Conservation (phyloP, 2,113 vertebrate genomes). For the Phalacrocorax pelagicus region DNA sequence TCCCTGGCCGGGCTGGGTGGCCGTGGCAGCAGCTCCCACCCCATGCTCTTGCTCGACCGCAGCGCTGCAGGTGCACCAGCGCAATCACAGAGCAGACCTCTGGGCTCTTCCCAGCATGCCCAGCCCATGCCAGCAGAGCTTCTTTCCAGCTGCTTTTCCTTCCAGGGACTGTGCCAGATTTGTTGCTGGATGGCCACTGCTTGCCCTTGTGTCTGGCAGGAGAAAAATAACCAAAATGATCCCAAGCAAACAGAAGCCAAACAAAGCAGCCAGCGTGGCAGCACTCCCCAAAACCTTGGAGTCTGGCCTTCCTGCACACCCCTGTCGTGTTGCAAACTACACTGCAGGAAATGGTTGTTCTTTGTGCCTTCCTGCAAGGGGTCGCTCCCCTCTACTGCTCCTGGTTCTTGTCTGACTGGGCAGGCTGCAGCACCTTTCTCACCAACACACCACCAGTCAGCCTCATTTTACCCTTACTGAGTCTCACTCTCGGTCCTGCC, state of each 20-base stretch:
- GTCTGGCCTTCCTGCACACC: not conserved
- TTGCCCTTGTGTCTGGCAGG: not conserved
- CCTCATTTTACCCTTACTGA: not conserved
- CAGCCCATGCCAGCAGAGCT: not conserved
- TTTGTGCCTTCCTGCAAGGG: not conserved
- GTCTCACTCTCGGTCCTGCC: not conserved
- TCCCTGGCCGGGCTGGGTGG: accelerated
- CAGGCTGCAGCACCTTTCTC: not conserved
- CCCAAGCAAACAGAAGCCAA: not conserved
- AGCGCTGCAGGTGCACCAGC: no score
- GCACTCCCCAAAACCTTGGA: not conserved
- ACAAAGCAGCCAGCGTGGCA: not conserved
- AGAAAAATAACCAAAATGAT: not conserved
- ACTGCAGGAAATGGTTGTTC: not conserved
- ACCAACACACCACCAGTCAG: no score
- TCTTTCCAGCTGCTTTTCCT: not conserved
- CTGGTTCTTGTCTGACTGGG: not conserved
- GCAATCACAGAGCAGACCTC: not conserved
- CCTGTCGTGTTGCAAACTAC: accelerated
- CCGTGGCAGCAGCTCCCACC: not conserved
- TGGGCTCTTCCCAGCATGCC: not conserved
- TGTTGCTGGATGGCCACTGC: not conserved
- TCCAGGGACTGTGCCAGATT: not conserved
- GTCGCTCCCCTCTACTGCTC: accelerated
- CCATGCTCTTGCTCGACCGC: accelerated